phyloP scores from a whole-genome alignment of 2,888 invertebrate genomes.

The Agrotis clavis region DNA sequence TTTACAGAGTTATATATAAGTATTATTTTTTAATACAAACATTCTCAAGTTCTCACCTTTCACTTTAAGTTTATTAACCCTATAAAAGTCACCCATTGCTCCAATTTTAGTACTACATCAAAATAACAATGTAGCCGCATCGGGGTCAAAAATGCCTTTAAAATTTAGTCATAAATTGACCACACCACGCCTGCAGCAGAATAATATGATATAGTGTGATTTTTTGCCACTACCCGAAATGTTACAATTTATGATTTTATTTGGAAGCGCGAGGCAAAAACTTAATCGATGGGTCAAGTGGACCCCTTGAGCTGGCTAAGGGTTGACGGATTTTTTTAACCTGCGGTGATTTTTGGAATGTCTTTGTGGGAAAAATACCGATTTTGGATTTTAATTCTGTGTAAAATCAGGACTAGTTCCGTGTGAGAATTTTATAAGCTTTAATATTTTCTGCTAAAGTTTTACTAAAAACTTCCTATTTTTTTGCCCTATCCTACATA shows the following conservation, averaged over 20 bases:
- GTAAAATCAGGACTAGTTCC: no score
- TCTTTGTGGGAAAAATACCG: constrained; percentile 38
- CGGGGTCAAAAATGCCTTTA: constrained; percentile 60
- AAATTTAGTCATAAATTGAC: constrained; percentile 87
- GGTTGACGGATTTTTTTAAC: constrained; percentile 70
- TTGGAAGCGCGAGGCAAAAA: constrained; percentile 85
- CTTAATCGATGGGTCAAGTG: constrained; percentile 82
- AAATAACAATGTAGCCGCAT: constrained; percentile 57
- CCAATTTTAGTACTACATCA: constrained; percentile 25
- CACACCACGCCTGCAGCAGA: constrained; percentile 75
- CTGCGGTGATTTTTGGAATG: constrained; percentile 62
- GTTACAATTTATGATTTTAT: constrained; percentile 88
- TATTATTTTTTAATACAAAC: no score
- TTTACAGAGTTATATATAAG: no score
- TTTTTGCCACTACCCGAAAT: constrained; percentile 84
- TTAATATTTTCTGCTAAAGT: no score
- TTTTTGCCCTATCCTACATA: no score
- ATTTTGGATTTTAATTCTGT: neutral
- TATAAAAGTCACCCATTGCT: neutral
- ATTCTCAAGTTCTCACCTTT: neutral
- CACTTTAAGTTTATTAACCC: neutral
- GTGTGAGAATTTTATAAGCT: neutral
- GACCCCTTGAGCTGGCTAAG: constrained; percentile 67
- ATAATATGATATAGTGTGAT: constrained; percentile 80
- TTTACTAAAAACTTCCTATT: no score